phyloP scores from a whole-genome alignment of 2,113 vertebrate genomes.

The Heterochromis multidens region DNA sequence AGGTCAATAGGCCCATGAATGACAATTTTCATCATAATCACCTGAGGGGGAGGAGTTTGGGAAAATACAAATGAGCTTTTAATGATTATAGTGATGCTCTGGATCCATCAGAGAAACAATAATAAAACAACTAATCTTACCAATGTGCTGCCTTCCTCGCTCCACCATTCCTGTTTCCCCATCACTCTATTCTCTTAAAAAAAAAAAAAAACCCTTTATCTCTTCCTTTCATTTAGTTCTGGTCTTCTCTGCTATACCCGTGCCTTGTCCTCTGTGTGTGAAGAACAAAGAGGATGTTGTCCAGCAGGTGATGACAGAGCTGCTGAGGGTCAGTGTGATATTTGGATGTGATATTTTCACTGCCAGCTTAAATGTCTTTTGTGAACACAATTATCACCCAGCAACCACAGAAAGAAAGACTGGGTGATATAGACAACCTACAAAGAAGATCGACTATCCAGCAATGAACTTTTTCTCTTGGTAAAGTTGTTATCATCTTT shows the following conservation, averaged over 20 bases:
- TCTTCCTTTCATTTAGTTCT: background rate
- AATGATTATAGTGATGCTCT: conserved; percentile 18
- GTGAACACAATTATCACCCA: conserved; percentile 42
- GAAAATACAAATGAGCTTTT: conserved; percentile 56
- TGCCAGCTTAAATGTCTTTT: conserved; percentile 36
- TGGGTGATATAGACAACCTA: background rate
- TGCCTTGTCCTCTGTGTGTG: conserved; percentile 10
- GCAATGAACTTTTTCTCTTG: background rate
- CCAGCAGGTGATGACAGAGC: background rate
- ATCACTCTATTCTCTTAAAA: background rate
- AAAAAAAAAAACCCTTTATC: background rate
- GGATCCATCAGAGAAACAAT: background rate
- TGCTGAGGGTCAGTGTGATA: conserved; percentile 46
- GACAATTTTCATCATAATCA: conserved; percentile 16
- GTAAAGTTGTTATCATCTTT: background rate
- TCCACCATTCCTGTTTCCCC: background rate
- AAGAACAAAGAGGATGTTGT: conserved; percentile 43
- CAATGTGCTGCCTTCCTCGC: background rate
- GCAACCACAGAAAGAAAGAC: background rate
- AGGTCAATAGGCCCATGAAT: conserved; percentile 1
- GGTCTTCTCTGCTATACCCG: background rate
- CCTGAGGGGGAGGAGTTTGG: conserved; percentile 4
- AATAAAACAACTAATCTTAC: conserved; percentile 5
- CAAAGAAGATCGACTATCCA: background rate
- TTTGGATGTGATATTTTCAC: conserved; percentile 59